These are phyloP conservation scores for Burhinus oedicnemus DNA, from an alignment of 2,113 vertebrate species.

Conservation along the genomic window DNA sequence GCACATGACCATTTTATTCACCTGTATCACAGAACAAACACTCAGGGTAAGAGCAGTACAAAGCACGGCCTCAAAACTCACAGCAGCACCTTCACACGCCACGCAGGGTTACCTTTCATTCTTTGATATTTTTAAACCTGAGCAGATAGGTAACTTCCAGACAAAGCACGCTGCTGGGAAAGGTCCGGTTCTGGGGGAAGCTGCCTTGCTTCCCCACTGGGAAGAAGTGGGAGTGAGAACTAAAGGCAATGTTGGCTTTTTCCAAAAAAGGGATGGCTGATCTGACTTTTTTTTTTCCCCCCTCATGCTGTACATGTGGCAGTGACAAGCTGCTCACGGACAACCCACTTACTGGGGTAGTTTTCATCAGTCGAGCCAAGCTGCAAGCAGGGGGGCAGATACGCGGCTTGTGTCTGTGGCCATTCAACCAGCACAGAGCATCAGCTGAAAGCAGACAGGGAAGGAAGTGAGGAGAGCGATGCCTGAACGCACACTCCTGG, in stretches of 20 bases:
- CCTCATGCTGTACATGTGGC: background rate
- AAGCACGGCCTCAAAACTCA: background rate
- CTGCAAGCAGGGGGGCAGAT: background rate
- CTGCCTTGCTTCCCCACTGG: background rate
- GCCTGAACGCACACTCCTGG: background rate
- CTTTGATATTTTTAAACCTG: background rate
- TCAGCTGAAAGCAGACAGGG: conserved; percentile 43
- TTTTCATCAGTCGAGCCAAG: conserved; percentile 23
- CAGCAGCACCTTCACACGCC: rapidly evolving
- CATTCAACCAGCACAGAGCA: conserved; percentile 44
- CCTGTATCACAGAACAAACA: background rate
- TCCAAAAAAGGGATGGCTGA: conserved; percentile 47
- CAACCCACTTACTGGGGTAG: background rate
- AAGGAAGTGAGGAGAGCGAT: background rate
- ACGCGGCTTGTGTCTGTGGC: conserved; percentile 47
- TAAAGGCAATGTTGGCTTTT: conserved; percentile 11
- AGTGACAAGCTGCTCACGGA: background rate
- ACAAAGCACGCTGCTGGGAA: background rate
- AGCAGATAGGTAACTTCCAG: background rate
- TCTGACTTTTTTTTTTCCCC: background rate
- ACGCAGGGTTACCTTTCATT: background rate
- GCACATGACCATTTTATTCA: background rate
- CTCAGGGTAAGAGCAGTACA: background rate
- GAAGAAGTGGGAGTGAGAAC: conserved; percentile 16
- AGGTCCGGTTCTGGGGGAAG: background rate